These are phyloP conservation scores for Tursiops truncatus DNA, from an alignment of 2,113 vertebrate species.

Conservation along the genomic window DNA sequence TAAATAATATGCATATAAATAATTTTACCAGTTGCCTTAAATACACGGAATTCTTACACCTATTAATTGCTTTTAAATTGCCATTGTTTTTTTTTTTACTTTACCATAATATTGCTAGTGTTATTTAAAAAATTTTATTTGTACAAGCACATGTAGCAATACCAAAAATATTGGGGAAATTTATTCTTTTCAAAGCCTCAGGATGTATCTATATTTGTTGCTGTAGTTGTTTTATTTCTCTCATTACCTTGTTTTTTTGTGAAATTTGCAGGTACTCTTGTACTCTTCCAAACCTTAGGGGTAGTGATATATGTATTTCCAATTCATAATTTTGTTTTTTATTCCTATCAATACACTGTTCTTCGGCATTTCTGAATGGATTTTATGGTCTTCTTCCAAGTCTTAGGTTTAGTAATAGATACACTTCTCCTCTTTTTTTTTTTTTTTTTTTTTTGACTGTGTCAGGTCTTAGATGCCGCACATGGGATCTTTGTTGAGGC, in stretches of 20 bases:
- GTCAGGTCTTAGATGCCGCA: no score
- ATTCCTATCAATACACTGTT: neutral
- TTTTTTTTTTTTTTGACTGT: no score
- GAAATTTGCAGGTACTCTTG: neutral
- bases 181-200: neutral
- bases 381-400: neutral
- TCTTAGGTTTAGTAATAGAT: neutral
- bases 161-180: neutral
- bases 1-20: neutral
- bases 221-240: neutral
- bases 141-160: neutral
- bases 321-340: neutral
- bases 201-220: neutral
- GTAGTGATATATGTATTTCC: neutral
- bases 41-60: neutral
- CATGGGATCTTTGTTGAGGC: no score
- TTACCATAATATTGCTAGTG: neutral
- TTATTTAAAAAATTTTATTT: neutral
- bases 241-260: neutral
- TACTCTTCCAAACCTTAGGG: neutral
- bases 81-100: neutral
- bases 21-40: neutral
- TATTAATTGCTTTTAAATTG: neutral
- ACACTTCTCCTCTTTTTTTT: neutral
- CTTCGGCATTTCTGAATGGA: neutral